phyloP scores from a whole-genome alignment of 2,888 invertebrate species.

The Drosophila vallismaia region DNA sequence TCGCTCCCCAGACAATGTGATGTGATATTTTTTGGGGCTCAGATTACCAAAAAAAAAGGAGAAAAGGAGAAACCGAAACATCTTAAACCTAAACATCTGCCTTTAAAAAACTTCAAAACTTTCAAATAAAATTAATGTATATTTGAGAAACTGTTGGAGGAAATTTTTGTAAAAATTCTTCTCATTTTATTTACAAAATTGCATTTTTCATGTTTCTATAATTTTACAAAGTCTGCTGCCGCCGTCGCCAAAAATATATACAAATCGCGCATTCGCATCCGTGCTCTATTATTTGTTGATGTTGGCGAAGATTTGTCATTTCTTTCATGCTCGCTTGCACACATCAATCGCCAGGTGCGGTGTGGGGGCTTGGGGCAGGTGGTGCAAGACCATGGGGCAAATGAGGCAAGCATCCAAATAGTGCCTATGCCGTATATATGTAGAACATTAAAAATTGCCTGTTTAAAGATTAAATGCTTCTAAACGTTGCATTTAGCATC shows the following conservation, averaged over 20 bases:
- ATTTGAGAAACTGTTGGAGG: background rate
- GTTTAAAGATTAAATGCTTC: background rate
- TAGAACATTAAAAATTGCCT: slow-evolving; percentile 46
- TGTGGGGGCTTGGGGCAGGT: slow-evolving; percentile 33
- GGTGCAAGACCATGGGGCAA: slow-evolving; percentile 6
- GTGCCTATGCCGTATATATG: slow-evolving; percentile 41
- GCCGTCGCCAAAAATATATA: slow-evolving; percentile 36
- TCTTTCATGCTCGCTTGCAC: slow-evolving; percentile 78
- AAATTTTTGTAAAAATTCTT: background rate
- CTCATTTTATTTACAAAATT: slow-evolving; percentile 47
- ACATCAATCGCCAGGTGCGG: slow-evolving; percentile 74
- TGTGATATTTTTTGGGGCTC: slow-evolving; percentile 42
- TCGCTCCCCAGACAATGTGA: slow-evolving; percentile 30
- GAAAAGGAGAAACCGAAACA: background rate
- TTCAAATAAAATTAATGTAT: background rate
- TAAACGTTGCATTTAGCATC: background rate
- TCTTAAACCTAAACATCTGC: slow-evolving; percentile 15
- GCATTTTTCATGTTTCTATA: slow-evolving; percentile 56
- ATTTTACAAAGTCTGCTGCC: slow-evolving; percentile 57
- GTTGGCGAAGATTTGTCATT: slow-evolving; percentile 68
- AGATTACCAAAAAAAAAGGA: slow-evolving; percentile 43
- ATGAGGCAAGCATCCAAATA: slow-evolving; percentile 4
- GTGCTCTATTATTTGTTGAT: slow-evolving; percentile 43
- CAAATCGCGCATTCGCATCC: slow-evolving; percentile 29
- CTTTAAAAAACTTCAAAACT: background rate